Evolutionary conservation across 2,797 vertebrate genomes (phyloP).

Genomic region (Holocentrus rufus): DNA sequence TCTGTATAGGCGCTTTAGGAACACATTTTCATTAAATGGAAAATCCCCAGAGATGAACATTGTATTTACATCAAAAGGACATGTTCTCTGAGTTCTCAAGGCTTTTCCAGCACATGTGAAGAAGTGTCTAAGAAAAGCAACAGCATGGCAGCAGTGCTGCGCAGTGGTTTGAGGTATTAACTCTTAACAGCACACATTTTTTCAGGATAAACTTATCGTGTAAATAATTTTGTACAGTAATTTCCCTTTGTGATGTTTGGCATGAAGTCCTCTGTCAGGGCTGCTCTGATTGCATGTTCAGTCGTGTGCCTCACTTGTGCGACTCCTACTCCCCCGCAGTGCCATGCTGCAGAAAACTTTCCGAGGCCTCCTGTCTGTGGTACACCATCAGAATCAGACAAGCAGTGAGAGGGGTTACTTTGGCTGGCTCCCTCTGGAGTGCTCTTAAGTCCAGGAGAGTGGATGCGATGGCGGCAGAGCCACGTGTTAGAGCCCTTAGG

Average conservation of each 20-base stretch:
- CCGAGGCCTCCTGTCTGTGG: neutral
- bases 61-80: constrained; percentile 26
- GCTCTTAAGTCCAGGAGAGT: constrained; percentile 19
- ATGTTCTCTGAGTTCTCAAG: neutral
- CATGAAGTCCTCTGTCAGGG: constrained; percentile 6
- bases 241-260: constrained; percentile 6
- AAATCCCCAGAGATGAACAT: neutral
- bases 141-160: constrained; percentile 19
- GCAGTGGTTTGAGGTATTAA: constrained; percentile 25
- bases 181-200: constrained; percentile 2
- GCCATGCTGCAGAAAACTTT: neutral
- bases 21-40: constrained; percentile 15
- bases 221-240: constrained; percentile 42
- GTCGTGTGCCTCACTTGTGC: constrained; percentile 32
- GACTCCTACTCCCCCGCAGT: constrained; percentile 1
- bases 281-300: neutral
- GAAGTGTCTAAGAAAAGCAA: neutral
- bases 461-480: neutral
- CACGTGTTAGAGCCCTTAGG: too few species aligned
- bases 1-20: neutral
- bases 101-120: constrained; percentile 7
- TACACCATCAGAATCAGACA: neutral
- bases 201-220: constrained; percentile 23
- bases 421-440: constrained; percentile 2
- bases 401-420: constrained; percentile 2